Percentiles rank a stretch among this genome's conserved stretches.
These are phyloP conservation scores for Pachyrhynchus sulphureomaculatus DNA, from an alignment of 1,140 invertebrate genomes.

Conservation along the genomic window DNA sequence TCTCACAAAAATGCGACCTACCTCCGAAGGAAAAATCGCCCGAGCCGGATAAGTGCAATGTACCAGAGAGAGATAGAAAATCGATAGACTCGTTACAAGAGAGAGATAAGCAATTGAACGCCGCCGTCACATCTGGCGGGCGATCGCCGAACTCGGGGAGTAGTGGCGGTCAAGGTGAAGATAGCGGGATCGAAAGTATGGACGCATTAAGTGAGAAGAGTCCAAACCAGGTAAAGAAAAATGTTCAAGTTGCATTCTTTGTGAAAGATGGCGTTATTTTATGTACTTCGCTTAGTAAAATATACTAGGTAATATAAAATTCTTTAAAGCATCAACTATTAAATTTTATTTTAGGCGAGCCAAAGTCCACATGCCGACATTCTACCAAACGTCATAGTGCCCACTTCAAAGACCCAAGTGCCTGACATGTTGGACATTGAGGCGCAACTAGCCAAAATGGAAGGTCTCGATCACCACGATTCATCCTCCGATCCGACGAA, in stretches of 20 bases:
- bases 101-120: conserved; percentile 40
- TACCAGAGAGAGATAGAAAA: conserved; percentile 38
- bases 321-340: no score
- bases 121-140: conserved; percentile 22
- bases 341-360: conserved; percentile 60
- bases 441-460: conserved; percentile 67
- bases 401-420: conserved; percentile 49
- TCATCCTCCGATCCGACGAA: not conserved
- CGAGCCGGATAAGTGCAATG: conserved; percentile 46
- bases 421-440: conserved; percentile 64
- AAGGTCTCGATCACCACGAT: conserved; percentile 52
- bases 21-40: conserved; percentile 46
- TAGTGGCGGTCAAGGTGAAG: conserved; percentile 67
- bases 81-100: conserved; percentile 26
- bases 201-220: conserved; percentile 90
- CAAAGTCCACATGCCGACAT: conserved; percentile 57
- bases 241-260: not conserved
- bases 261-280: not conserved
- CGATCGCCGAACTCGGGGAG: conserved; percentile 47
- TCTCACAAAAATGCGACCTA: not conserved
- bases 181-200: conserved; percentile 91
- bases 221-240: conserved; percentile 53
- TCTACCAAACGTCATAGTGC: conserved; percentile 30
- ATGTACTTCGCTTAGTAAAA: no score
- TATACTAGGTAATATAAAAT: no score